Evolutionary conservation across 2,113 vertebrate genomes (phyloP), one percentile per base, ranked within the genome.

Genomic region (Hypanus sabinus): DNA sequence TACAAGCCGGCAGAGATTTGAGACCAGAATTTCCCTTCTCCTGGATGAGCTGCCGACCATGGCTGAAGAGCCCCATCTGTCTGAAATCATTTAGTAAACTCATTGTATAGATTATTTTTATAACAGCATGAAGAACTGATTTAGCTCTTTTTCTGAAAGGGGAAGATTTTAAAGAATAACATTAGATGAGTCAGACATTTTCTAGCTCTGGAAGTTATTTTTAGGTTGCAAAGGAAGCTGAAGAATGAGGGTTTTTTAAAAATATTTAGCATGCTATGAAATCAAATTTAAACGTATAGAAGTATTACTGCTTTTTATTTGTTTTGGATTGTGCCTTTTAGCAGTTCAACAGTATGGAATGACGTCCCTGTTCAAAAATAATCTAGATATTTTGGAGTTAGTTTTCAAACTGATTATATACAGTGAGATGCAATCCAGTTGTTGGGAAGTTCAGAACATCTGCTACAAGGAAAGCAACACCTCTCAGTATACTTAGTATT

Each of bases 401-500:
- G 36, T 80, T 80, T 80, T 11, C 77, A 80, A 80, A 80, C 36
- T 33, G 1, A 33, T 36, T 33, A 80, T 38, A 60, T 57, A 85
- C 57, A 46, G 57, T 60, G 81, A 85, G 81, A 46, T 85, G 38
- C 57, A 85, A 83, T 38, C 46, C 46, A 57, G 81, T 57, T 85
- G 81, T 85, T 85, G 10, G 24, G 81, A 85, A 60, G 81, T 85
- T 85, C 20, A 85, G 81, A 85, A 57, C 81, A 85, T 85, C 81
- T 85, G 81, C 81, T 57, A 27, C 46, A 85, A 3, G 46, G 46
- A 85, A 46, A 55, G 57, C 81, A 85, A 30, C 8, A 85, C 18
- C 57, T 60, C 36, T 46, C 81, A 55, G 11, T 57, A 14, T 85
- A 85, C 81, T 85, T 85, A 27, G 38, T 57, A 24, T 85, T 60